Percentiles rank a stretch among this genome's conserved stretches.
Evolutionary conservation across 2,888 invertebrate species (phyloP).

Genomic region (Lasioglossum lativentre): DNA sequence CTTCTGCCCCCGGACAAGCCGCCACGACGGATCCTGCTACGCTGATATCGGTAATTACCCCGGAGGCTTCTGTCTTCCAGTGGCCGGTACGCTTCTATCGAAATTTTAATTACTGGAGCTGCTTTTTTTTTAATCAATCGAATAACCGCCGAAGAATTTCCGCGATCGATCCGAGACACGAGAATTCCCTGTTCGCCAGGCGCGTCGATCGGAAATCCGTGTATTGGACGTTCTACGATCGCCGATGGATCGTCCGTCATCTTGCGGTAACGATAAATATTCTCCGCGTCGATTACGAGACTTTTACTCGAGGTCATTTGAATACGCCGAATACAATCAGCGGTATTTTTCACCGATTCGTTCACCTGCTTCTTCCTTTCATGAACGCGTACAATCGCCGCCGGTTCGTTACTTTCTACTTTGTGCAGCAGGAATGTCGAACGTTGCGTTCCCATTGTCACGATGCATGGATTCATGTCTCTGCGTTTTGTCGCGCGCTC

Average conservation of each 20-base stretch:
- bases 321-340: not conserved
- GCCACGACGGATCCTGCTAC: constrained; percentile 23
- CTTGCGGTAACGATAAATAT: not conserved
- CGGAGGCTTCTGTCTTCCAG: constrained; percentile 5
- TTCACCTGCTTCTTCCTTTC: not conserved
- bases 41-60: constrained; percentile 33
- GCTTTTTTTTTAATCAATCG: not conserved
- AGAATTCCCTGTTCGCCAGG: not conserved
- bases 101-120: constrained; percentile 8
- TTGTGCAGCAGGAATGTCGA: not conserved
- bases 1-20: constrained; percentile 11
- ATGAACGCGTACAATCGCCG: not conserved
- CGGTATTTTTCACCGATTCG: not conserved
- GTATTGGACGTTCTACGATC: not conserved
- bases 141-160: not conserved
- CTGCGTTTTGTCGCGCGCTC: not conserved
- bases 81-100: constrained; percentile 1
- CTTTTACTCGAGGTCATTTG: not conserved
- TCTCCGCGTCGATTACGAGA: not conserved
- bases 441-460: not conserved
- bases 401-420: not conserved
- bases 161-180: not conserved
- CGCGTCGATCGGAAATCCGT: not conserved
- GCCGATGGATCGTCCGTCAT: not conserved
- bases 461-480: not conserved